A percentile compares a stretch with the other conserved stretches of the same genome.
phyloP scores from a whole-genome alignment of 1,140 invertebrate species.

The Lepidurus couesii region DNA sequence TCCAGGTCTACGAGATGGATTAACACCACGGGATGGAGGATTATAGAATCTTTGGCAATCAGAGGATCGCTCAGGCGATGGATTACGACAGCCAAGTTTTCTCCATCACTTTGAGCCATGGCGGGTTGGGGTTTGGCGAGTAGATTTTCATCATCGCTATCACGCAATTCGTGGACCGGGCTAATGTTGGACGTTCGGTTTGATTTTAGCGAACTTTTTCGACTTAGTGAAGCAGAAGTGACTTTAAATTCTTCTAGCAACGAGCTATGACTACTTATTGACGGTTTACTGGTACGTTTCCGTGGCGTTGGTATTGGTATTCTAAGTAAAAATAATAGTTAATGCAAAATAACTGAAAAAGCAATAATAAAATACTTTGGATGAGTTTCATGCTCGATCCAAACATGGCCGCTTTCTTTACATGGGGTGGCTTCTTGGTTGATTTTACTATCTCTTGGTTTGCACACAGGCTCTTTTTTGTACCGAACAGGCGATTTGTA shows the following conservation, averaged over 20 bases:
- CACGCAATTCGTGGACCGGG: constrained; percentile 3
- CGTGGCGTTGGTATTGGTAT: neutral
- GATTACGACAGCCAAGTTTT: constrained; percentile 12
- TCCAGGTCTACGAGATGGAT: constrained; percentile 25
- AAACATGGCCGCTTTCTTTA: neutral
- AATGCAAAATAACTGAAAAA: neutral
- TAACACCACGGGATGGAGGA: neutral
- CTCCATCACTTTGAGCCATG: neutral
- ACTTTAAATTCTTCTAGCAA: neutral
- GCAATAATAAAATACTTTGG: neutral
- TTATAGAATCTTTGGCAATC: constrained; percentile 2
- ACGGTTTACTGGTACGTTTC: neutral
- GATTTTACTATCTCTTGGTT: neutral
- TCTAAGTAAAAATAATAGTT: neutral
- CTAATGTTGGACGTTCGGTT: constrained; percentile 19
- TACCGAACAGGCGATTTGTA: neutral
- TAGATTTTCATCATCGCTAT: neutral
- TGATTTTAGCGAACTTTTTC: neutral
- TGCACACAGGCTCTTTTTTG: neutral
- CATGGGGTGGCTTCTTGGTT: neutral
- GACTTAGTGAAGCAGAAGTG: neutral
- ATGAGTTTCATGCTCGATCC: neutral
- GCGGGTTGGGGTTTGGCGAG: neutral
- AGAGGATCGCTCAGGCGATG: neutral
- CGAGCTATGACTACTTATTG: neutral